A percentile compares a stretch with the other conserved stretches of the same genome.
phyloP scores from a whole-genome alignment of 2,113 vertebrate genomes.

The Tinamus guttatus region DNA sequence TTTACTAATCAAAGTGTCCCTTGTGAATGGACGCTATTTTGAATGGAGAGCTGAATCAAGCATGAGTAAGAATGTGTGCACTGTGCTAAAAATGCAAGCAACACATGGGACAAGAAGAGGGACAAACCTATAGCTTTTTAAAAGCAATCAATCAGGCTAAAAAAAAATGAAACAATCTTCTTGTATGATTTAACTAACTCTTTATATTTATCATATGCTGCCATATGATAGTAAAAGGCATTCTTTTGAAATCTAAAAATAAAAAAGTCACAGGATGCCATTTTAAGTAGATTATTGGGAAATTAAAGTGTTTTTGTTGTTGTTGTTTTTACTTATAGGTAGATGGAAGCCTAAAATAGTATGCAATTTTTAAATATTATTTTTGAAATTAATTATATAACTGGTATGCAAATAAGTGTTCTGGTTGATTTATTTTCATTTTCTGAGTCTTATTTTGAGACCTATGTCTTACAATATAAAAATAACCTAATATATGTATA shows the following conservation, averaged over 20 bases:
- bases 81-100: neutral
- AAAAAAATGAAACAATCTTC: neutral
- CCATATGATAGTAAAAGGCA: neutral
- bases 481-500: neutral
- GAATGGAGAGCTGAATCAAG: neutral
- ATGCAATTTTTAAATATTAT: neutral
- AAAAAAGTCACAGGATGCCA: neutral
- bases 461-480: neutral
- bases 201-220: neutral
- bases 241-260: neutral
- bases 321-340: neutral
- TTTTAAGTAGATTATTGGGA: neutral
- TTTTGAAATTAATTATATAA: neutral
- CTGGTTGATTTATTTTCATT: neutral
- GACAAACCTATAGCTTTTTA: no score
- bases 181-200: neutral
- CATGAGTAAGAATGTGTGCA: neutral
- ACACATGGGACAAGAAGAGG: neutral
- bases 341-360: neutral
- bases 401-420: neutral
- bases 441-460: neutral
- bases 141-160: neutral
- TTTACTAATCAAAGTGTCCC: neutral
- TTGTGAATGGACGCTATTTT: neutral
- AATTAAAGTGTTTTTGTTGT: neutral